These are phyloP conservation scores for Eulemur macaco DNA, from an alignment of 2,113 vertebrate genomes.

Conservation along the genomic window DNA sequence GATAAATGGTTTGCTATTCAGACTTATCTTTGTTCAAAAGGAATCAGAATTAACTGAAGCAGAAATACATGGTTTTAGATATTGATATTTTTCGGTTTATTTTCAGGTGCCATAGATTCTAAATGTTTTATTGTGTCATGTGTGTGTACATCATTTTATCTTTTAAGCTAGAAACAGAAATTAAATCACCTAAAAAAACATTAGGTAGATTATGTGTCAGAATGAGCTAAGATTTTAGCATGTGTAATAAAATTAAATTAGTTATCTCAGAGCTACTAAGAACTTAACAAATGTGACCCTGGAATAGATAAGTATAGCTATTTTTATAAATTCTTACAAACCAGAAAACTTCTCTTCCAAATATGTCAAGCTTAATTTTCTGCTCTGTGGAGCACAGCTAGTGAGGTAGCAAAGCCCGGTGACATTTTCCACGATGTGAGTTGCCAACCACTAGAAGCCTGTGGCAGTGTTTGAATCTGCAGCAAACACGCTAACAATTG, in stretches of 20 bases:
- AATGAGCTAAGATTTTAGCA: conserved; percentile 23
- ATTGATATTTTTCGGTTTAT: neutral
- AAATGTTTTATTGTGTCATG: neutral
- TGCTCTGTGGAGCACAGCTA: conserved; percentile 85
- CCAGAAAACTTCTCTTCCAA: conserved; percentile 79
- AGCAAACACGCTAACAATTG: conserved; percentile 71
- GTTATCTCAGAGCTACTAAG: conserved; percentile 30
- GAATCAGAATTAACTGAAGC: neutral
- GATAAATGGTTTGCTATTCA: neutral
- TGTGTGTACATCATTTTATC: neutral
- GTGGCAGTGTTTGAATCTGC: conserved; percentile 72
- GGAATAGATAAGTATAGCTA: conserved; percentile 71
- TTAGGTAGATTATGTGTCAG: conserved; percentile 52
- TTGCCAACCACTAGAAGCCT: conserved; percentile 79
- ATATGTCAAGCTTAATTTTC: conserved; percentile 86
- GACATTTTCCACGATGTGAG: conserved; percentile 77
- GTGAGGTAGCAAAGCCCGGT: conserved; percentile 79
- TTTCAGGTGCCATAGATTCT: neutral
- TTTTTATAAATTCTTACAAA: conserved; percentile 82
- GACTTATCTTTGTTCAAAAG: neutral
- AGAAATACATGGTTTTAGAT: neutral
- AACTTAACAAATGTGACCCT: conserved; percentile 77
- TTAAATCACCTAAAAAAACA: neutral
- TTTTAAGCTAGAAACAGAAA: conserved; percentile 7
- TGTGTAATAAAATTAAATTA: conserved; percentile 39